Percentiles rank a stretch among this genome's conserved stretches.
Evolutionary conservation across 2,797 vertebrate genomes (phyloP).

Genomic region (Epinephelus malabaricus): DNA sequence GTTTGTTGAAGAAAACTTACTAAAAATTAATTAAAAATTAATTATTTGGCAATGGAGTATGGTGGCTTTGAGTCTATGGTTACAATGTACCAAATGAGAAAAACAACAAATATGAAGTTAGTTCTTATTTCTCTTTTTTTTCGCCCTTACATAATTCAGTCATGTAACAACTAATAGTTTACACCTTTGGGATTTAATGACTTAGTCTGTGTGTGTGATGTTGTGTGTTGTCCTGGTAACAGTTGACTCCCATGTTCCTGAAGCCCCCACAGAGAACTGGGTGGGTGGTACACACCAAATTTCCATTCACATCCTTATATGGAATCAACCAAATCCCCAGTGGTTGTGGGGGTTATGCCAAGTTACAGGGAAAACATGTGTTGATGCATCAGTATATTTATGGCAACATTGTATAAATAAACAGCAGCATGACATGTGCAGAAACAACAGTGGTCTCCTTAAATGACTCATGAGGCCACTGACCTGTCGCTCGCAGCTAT

Average conservation of each 20-base stretch:
- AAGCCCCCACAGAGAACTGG: conserved; percentile 35
- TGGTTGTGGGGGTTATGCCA: not conserved
- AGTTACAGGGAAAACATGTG: not conserved
- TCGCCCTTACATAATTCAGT: not conserved
- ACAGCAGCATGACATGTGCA: not conserved
- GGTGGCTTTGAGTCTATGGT: no score
- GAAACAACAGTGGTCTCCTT: not conserved
- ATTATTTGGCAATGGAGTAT: no score
- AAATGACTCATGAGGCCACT: conserved; percentile 11
- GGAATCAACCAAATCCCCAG: conserved; percentile 44
- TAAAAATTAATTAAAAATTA: no score
- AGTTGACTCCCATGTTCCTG: conserved; percentile 21
- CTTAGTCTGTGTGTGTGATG: not conserved
- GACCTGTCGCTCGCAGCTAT: not conserved
- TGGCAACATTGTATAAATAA: conserved; percentile 25
- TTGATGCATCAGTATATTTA: conserved; percentile 22
- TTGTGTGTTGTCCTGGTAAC: conserved; percentile 37
- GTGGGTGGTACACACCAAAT: conserved; percentile 31
- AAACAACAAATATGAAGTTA: not conserved
- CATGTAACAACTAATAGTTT: not conserved
- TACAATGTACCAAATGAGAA: not conserved
- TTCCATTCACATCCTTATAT: conserved; percentile 52
- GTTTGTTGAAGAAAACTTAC: no score
- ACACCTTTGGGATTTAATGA: not conserved
- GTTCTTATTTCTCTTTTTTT: not conserved